Conservation (phyloP, 2,113 vertebrate species). For the Leucopsar rothschildi region DNA sequence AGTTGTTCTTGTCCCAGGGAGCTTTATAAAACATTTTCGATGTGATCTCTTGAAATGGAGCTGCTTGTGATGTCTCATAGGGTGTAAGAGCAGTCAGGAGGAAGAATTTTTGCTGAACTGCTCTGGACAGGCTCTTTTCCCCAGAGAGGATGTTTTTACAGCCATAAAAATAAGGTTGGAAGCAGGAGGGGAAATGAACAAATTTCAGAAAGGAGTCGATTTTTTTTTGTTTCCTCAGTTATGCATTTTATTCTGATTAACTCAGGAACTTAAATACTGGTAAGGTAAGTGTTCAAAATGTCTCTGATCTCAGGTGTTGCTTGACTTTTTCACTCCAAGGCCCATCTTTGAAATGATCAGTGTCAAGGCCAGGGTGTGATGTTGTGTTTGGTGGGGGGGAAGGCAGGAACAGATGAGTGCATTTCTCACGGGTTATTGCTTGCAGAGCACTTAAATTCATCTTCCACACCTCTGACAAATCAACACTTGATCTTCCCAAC, state of each 20-base stretch:
- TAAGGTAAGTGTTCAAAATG: neutral
- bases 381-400: too few relatives aligned
- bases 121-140: neutral
- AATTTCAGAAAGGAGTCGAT: neutral
- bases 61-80: neutral
- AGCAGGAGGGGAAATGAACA: rapidly evolving
- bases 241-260: rapidly evolving
- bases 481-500: neutral
- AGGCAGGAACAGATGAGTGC: neutral
- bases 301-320: neutral
- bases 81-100: neutral
- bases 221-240: neutral
- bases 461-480: neutral
- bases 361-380: neutral
- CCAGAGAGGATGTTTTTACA: neutral
- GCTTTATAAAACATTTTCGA: neutral
- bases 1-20: neutral
- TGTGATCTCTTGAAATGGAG: neutral
- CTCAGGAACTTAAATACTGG: neutral
- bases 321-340: neutral
- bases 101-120: neutral
- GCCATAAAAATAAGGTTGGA: neutral
- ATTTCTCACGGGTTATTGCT: neutral
- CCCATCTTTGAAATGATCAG: neutral
- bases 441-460: neutral